Base-by-base conservation (phyloP, 2,113 vertebrate species). In the Clarias batrachus region DNA sequence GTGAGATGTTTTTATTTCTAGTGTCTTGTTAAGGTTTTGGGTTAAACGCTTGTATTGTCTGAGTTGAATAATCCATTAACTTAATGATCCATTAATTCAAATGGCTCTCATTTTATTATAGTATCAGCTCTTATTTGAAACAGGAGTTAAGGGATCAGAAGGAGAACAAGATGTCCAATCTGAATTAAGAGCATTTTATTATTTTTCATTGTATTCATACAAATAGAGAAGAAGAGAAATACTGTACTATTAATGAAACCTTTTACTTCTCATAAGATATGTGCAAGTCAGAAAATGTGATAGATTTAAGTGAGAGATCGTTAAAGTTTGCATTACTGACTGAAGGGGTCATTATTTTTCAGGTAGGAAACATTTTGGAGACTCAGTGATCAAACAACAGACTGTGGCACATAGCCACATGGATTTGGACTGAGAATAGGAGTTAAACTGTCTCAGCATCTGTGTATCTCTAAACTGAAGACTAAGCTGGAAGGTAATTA, bases 31-130 rank as follows among this genome's bases (percentile, higher is more conserved):
- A 54, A 52, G 11, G 14, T 76, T 11, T 76, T 41, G 1, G 4
- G 41, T 52, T 76, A 52, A 52, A 76, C 21, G 11, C 23, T 76
- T 52, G 21, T 14, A 25, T 76, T 84, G 60, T 74, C 30, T 11
- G 68, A 74, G 70, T 27, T 41, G 57, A 62, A 21, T 62, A 62
- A 19, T 81, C 19, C 78, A 81, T 81, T 81, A 81, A 33, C 27
- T 81, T 14, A 13, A 57, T 10, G 54, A 80, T 33, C 59, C 79
- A 76, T 62, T 74, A 63, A 41, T 25, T 76, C 41, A 60, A 77
- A 85, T 62, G 71, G 33, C 59, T 57, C 7, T 52, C 8, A 27
- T 62, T 85, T 41, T 59, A 63, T 85, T 76, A 85, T 37, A 63
- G 52, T 23, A 62, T 77, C 71, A n/a, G 25, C 70, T 48, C 37